Evolutionary conservation across 1,140 invertebrate species (phyloP).

Genomic region (Aphidius ervi): DNA sequence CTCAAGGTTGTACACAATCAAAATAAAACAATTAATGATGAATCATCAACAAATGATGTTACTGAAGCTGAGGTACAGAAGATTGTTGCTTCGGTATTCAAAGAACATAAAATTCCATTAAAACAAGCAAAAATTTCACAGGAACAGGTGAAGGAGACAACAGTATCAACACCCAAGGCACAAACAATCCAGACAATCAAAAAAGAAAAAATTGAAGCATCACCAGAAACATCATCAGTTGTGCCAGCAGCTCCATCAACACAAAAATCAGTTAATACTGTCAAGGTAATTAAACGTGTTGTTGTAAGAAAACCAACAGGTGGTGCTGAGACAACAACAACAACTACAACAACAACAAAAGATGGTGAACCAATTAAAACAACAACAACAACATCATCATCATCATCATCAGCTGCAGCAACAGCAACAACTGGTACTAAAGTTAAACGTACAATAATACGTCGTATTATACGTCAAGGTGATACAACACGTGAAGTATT

Average conservation of each 20-base stretch:
- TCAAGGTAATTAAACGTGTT: slow-evolving; percentile 50
- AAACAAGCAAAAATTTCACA: slow-evolving; percentile 35
- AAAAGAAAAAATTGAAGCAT: slow-evolving; percentile 36
- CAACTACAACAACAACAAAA: slow-evolving; percentile 31
- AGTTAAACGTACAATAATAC: slow-evolving; percentile 46
- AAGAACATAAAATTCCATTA: slow-evolving; percentile 49
- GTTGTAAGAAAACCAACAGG: slow-evolving; percentile 42
- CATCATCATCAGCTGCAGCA: neutral
- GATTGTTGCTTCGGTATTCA: slow-evolving; percentile 49
- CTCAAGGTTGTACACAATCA: neutral
- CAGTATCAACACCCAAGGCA: slow-evolving; percentile 4
- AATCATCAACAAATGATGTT: slow-evolving; percentile 38
- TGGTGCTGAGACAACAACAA: slow-evolving; percentile 13
- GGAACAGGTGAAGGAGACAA: slow-evolving; percentile 33
- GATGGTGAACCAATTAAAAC: slow-evolving; percentile 4
- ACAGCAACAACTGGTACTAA: slow-evolving; percentile 31
- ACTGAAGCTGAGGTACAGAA: slow-evolving; percentile 51
- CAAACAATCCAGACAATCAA: slow-evolving; percentile 25
- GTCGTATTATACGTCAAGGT: slow-evolving; percentile 49
- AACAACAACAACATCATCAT: slow-evolving; percentile 5
- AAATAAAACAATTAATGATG: slow-evolving; percentile 23
- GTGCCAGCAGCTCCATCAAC: neutral
- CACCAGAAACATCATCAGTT: neutral
- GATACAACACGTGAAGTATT: slow-evolving; percentile 47
- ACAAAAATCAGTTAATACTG: slow-evolving; percentile 39